Evolutionary conservation across 2,888 invertebrate genomes (phyloP).

Genomic region (Pycnomerus fuliginosus): DNA sequence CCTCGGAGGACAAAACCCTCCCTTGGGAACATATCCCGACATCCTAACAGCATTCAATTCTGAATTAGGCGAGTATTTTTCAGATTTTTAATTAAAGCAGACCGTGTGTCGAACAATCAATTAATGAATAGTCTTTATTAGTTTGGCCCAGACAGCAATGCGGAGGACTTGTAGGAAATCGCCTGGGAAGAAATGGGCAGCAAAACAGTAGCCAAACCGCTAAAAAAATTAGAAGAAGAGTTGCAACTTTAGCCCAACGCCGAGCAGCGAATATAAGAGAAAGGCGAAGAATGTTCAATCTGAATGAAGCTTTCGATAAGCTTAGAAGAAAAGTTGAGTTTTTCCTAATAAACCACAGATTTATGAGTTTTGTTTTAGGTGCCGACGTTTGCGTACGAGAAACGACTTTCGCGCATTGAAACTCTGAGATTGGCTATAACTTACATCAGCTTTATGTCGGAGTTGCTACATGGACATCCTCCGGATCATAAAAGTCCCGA

Average conservation of each 20-base stretch:
- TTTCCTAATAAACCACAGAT: no score
- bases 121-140: constrained; percentile 21
- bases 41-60: constrained; percentile 67
- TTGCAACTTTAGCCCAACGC: constrained; percentile 87
- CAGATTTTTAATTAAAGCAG: constrained; percentile 1
- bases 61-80: constrained; percentile 56
- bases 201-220: constrained; percentile 50
- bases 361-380: constrained; percentile 56
- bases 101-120: no score
- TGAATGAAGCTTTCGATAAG: constrained; percentile 95
- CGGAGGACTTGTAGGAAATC: constrained; percentile 52
- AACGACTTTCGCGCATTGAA: constrained; percentile 91
- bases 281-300: constrained; percentile 89
- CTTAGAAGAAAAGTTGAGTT: constrained; percentile 81
- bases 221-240: constrained; percentile 83
- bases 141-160: constrained; percentile 61
- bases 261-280: constrained; percentile 93
- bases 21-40: constrained; percentile 66
- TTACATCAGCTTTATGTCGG: constrained; percentile 96
- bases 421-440: constrained; percentile 92
- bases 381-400: constrained; percentile 96
- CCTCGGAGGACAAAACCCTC: constrained; percentile 60
- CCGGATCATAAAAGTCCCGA: constrained; percentile 47
- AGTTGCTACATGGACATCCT: constrained; percentile 68
- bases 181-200: constrained; percentile 40